A percentile compares a stretch with the other conserved stretches of the same genome.
Conservation (phyloP, 2,113 vertebrate species). For the Phalacrocorax carbo region DNA sequence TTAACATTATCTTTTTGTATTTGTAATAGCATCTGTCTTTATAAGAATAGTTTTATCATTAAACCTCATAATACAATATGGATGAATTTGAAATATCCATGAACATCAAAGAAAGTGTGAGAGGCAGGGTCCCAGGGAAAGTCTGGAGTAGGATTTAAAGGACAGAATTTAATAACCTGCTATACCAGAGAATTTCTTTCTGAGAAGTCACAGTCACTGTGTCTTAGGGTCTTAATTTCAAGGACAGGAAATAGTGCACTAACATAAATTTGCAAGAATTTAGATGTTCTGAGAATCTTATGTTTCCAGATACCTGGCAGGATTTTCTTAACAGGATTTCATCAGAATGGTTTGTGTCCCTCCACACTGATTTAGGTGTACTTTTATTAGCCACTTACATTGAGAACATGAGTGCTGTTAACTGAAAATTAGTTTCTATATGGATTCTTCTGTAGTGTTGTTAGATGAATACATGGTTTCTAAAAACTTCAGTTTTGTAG, state of each 20-base stretch:
- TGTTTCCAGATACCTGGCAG: not conserved
- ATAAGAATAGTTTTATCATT: not conserved
- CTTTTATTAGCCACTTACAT: not conserved
- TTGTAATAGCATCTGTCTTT: not conserved
- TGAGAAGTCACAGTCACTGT: not conserved
- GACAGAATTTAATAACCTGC: not conserved
- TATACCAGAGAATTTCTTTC: not conserved
- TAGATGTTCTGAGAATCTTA: not conserved
- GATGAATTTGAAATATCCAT: not conserved
- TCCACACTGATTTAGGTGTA: not conserved
- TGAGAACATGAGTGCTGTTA: not conserved
- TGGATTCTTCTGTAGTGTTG: not conserved
- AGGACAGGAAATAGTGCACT: not conserved
- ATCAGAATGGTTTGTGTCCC: not conserved
- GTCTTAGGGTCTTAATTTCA: not conserved
- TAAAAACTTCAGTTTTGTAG: not conserved
- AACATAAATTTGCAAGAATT: not conserved
- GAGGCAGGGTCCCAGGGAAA: not conserved
- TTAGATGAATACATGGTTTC: not conserved
- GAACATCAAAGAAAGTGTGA: not conserved
- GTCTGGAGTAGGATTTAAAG: not conserved
- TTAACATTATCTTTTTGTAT: not conserved
- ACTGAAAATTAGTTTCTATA: not conserved
- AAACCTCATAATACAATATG: not conserved
- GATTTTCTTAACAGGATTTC: not conserved